Base-by-base conservation (phyloP, 2,797 vertebrate species). In the Schizopygopsis malacanthus region DNA sequence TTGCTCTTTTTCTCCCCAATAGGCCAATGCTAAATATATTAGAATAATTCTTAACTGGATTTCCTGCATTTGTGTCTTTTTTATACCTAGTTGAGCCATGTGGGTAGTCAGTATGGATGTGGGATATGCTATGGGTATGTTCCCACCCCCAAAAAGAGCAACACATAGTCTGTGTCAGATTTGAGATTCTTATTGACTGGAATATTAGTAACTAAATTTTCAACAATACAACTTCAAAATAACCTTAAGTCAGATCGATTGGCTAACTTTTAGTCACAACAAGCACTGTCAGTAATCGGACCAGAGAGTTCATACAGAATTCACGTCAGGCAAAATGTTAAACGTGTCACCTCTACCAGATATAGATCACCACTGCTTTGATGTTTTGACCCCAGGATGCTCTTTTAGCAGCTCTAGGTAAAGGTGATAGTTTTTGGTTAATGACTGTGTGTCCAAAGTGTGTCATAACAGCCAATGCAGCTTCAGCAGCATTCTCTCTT, bases 351-450 rank as follows among this genome's bases (percentile, higher is more conserved):
- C 16, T 63, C 25, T 13, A 45, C n/a, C 25, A 71, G n/a, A 45
- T 45, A 37, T 85, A 71, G 20, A 78, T 78, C 12, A 45, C 65
- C 10, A 20, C 22, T 86, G 20, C 59, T 79, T 75, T 47, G 56
- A 56, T 6, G 71, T 18, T 80, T 39, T 15, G 22, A 56, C n/a
- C 41, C 25, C 72, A 77, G 20, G 41, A 33, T 9, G 12, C 8
- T 16, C 15, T 73, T 83, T 84, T 43, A 70, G n/a, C 16, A 75
- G 56, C 18, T 79, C 54, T 63, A 70, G 41, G 25, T 47, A 45
- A 85, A 41, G 41, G 54, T 83, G 71, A 76, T 41, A 80, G 56
- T 54, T 13, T 76, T 76, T 61, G 39, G 28, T 71, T 71, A 71
- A 81, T 20, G 67, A 39, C 45, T 13, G 4, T 80, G 43, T 71